Base-by-base conservation (phyloP, 1,140 invertebrate genomes). In the Philopotamus ludificatus region DNA sequence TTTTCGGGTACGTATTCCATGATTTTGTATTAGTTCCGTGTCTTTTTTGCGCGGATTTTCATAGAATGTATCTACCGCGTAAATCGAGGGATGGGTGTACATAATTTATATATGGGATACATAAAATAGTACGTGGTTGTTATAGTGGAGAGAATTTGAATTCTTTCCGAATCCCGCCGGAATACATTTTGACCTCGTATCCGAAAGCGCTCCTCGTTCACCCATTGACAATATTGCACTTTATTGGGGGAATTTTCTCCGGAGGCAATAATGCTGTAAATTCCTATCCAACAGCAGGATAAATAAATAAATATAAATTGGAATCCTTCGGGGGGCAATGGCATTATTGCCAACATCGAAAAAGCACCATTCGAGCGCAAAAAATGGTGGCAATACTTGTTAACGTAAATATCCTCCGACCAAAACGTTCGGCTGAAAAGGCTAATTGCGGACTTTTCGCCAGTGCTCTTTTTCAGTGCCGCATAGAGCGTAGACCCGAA, bases 171-270 rank as follows among this genome's bases (percentile, higher is more conserved):
- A n/a, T n/a, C n/a, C n/a, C n/a, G n/a, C n/a, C 7, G 34, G 34
- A 39, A 39, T 39, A n/a, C 34, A 39, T n/a, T 39, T 39, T 39
- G n/a, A 39, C 34, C 34, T n/a, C 10, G 44, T 4, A 20, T 7
- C 44, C 18, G 15, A 34, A 34, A 34, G 12, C 28, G 28, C 28
- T 34, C 28, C 28, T 34, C 28, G 28, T 12, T 34, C 12, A 12
- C 4, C 4, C 28, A 34, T 34, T 34, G 47, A 50, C 47, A 50
- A 50, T 50, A 50, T 50, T 50, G 47, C 47, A 50, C 15, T 50
- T 50, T 50, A 50, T 50, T 50, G 47, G 47, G 20, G 47, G 21
- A 18, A 18, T 50, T 21, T n/a, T 20, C 47, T 50, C 3, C 12
- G 15, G 3, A 21, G 21, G 47, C 47, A n/a, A 4, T 50, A 50